Evolutionary conservation across 2,113 vertebrate genomes (phyloP).

Genomic region (Thalassoma bifasciatum): DNA sequence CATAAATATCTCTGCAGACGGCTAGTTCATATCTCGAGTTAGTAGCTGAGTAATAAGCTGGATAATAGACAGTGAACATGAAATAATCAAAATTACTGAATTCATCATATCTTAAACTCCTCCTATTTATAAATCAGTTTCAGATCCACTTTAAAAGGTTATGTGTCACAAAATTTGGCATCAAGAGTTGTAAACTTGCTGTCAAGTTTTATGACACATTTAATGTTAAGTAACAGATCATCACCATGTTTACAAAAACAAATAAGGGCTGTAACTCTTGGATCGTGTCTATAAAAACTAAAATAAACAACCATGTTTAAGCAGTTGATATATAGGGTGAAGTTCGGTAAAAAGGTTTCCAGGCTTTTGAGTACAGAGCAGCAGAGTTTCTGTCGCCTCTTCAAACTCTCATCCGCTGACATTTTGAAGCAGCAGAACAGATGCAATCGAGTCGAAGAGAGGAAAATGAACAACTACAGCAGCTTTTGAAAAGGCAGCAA

Average conservation of each 20-base stretch:
- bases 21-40: too few species aligned
- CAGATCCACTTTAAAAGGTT: too few species aligned
- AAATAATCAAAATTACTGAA: too few species aligned
- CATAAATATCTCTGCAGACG: too few species aligned
- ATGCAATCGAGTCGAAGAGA: constrained; percentile 51
- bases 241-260: background rate
- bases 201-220: background rate
- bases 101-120: too few species aligned
- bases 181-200: too few species aligned
- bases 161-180: too few species aligned
- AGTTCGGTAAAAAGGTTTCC: background rate
- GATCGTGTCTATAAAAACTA: background rate
- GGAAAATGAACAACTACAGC: constrained; percentile 61
- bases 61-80: too few species aligned
- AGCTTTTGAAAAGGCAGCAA: constrained; percentile 56
- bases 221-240: background rate
- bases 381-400: constrained; percentile 3
- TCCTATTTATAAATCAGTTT: too few species aligned
- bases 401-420: constrained; percentile 42
- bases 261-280: background rate
- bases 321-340: background rate
- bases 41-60: too few species aligned
- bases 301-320: background rate
- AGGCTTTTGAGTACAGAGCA: constrained; percentile 1
- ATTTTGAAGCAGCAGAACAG: constrained; percentile 57